Conservation (phyloP, 2,797 vertebrate genomes). For the Triplophysa bombifrons region DNA sequence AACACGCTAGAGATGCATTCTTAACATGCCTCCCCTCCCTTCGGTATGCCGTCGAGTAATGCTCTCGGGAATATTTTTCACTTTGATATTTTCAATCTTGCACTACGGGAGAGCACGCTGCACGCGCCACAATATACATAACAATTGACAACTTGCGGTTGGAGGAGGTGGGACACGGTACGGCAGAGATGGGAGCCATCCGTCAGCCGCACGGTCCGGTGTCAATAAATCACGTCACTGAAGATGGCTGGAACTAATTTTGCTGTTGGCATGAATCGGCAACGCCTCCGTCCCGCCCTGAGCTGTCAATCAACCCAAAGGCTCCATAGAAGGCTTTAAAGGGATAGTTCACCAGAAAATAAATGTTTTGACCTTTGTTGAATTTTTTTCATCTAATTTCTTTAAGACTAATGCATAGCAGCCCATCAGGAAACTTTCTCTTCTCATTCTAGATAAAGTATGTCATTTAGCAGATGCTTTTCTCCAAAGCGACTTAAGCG, state of each 20-base stretch:
- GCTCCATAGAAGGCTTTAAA: background rate
- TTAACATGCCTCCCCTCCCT: background rate
- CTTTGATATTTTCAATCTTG: slow-evolving; percentile 54
- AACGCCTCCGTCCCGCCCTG: slow-evolving; percentile 50
- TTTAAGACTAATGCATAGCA: background rate
- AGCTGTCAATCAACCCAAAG: slow-evolving; percentile 61
- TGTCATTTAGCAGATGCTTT: slow-evolving; percentile 8
- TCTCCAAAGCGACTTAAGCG: background rate
- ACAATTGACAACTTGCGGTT: slow-evolving; percentile 51
- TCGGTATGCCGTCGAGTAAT: background rate
- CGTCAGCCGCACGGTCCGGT: slow-evolving; percentile 57
- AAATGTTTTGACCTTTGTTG: no score
- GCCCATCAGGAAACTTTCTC: background rate
- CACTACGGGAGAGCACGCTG: slow-evolving; percentile 47
- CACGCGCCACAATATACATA: slow-evolving; percentile 56
- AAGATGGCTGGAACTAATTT: slow-evolving; percentile 65
- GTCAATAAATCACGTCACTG: slow-evolving; percentile 66
- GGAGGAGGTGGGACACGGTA: slow-evolving; percentile 17
- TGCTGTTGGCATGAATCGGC: slow-evolving; percentile 62
- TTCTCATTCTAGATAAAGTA: background rate
- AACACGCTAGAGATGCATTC: slow-evolving; percentile 1
- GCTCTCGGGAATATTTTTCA: slow-evolving; percentile 22
- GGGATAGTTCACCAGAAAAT: no score
- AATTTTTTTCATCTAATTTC: background rate
- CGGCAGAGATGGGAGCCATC: slow-evolving; percentile 42